Percentiles rank a stretch among this genome's conserved stretches.
Evolutionary conservation across 2,113 vertebrate genomes (phyloP).

Genomic region (Pygathrix nemaeus): DNA sequence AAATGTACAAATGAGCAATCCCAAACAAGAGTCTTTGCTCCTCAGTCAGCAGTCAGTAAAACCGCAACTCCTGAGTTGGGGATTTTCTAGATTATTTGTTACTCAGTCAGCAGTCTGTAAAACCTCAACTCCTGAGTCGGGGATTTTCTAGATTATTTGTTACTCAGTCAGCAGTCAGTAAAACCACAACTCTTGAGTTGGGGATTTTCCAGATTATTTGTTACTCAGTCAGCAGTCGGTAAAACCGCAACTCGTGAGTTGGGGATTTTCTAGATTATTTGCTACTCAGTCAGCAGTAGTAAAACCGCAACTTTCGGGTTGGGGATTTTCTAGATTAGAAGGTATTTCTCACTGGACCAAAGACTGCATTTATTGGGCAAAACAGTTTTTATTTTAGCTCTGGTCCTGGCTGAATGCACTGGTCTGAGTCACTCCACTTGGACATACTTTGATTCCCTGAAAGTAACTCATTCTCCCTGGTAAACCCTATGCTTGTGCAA

Average conservation of each 20-base stretch:
- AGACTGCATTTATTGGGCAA: not conserved
- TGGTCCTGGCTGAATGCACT: not conserved
- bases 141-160: not conserved
- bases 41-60: too few species aligned
- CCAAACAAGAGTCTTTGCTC: not conserved
- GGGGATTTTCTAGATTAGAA: not conserved
- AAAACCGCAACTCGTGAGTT: not conserved
- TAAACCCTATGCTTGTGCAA: not conserved
- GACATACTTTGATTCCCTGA: not conserved
- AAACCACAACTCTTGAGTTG: too few species aligned
- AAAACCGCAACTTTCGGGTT: too few species aligned
- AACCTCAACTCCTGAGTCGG: not conserved
- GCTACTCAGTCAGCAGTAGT: too few species aligned
- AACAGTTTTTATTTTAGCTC: not conserved
- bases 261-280: not conserved
- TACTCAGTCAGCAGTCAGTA: too few species aligned
- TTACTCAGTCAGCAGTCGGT: too few species aligned
- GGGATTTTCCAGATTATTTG: not conserved
- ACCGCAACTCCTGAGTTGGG: too few species aligned
- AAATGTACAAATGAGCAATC: fast-evolving
- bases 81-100: not conserved
- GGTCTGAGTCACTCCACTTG: fast-evolving
- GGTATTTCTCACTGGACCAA: not conserved
- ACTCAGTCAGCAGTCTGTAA: too few species aligned
- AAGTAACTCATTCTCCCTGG: fast-evolving